Percentiles rank a stretch among this genome's conserved stretches.
These are phyloP conservation scores for Cephus nigrinus DNA, from an alignment of 2,888 invertebrate species.

Conservation along the genomic window DNA sequence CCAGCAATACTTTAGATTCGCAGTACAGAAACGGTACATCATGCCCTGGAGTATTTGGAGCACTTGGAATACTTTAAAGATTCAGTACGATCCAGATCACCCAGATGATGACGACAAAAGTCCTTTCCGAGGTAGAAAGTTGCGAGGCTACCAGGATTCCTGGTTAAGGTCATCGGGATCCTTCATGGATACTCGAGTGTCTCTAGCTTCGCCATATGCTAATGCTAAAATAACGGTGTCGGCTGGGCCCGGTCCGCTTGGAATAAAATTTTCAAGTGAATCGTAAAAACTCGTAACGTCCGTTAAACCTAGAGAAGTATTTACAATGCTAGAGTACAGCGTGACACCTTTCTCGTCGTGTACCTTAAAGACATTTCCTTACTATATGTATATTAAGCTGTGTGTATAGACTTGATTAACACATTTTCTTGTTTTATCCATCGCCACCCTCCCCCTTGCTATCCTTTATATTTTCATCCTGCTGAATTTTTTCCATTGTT, in stretches of 20 bases:
- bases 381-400: background rate
- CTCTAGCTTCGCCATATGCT: background rate
- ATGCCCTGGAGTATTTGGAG: background rate
- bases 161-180: background rate
- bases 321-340: constrained; percentile 5
- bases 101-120: background rate
- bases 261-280: constrained; percentile 2
- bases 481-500: background rate
- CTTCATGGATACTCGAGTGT: background rate
- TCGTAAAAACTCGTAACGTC: constrained; percentile 2
- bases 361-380: background rate
- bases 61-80: background rate
- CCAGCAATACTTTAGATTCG: too few species aligned
- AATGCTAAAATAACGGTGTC: background rate
- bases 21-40: background rate
- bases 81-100: background rate
- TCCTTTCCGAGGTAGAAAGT: background rate
- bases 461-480: background rate
- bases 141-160: background rate
- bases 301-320: background rate
- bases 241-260: background rate
- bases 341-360: background rate
- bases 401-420: background rate
- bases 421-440: background rate
- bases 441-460: background rate